Percentiles rank a stretch among this genome's conserved stretches.
phyloP scores from a whole-genome alignment of 2,797 vertebrate genomes.

The Anableps anableps region DNA sequence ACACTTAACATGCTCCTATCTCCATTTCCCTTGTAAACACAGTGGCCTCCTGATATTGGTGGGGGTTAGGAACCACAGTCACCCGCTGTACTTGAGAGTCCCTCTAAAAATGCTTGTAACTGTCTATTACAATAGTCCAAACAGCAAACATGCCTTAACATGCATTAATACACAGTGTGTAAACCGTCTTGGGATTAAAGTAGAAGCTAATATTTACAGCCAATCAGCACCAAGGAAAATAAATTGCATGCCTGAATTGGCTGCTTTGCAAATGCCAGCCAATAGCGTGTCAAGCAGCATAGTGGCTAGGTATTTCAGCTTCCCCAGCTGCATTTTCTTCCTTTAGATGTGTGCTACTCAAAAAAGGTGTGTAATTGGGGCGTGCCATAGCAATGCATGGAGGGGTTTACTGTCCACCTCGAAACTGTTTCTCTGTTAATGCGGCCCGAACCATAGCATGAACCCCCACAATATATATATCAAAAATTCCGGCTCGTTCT shows the following conservation, averaged over 20 bases:
- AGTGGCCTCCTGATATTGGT: neutral
- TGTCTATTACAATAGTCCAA: neutral
- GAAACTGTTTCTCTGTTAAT: too few species aligned
- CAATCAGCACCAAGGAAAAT: neutral
- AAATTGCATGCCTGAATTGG: neutral
- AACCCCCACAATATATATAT: too few species aligned
- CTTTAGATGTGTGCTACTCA: neutral
- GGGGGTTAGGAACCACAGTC: neutral
- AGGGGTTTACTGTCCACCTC: too few species aligned
- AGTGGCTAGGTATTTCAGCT: neutral
- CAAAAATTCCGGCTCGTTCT: too few species aligned
- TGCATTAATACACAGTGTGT: neutral
- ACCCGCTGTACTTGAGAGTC: neutral
- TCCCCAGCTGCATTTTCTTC: neutral
- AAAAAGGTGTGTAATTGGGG: too few species aligned
- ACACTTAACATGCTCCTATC: neutral
- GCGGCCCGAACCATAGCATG: too few species aligned
- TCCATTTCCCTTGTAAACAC: neutral
- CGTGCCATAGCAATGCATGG: too few species aligned
- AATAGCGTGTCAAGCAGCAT: neutral
- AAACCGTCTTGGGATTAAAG: neutral
- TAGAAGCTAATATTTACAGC: neutral
- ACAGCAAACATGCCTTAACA: neutral
- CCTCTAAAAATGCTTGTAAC: neutral
- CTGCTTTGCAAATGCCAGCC: neutral